These are phyloP conservation scores for Drosophila sp. DNA, from an alignment of 1,140 invertebrate genomes.

Conservation along the genomic window DNA sequence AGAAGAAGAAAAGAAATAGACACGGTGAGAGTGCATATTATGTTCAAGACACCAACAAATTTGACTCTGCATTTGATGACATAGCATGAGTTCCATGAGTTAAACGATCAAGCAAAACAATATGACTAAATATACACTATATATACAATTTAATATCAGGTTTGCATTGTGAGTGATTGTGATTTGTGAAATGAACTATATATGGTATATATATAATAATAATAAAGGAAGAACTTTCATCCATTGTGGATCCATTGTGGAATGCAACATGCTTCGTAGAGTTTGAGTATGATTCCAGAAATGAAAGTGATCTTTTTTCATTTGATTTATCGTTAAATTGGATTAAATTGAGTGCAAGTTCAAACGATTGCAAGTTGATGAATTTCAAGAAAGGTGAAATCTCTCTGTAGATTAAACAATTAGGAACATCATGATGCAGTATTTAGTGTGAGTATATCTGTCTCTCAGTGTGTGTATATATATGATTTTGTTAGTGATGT, in stretches of 20 bases:
- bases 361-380: background rate
- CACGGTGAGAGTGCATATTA: constrained; percentile 78
- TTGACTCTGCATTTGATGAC: constrained; percentile 11
- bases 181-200: background rate
- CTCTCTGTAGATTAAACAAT: constrained; percentile 55
- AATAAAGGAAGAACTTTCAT: background rate
- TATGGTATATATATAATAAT: too few species aligned
- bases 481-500: constrained; percentile 31
- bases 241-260: constrained; percentile 17
- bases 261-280: constrained; percentile 31
- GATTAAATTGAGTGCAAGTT: background rate
- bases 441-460: constrained; percentile 42
- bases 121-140: too few species aligned
- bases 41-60: constrained; percentile 59
- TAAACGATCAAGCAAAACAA: constrained; percentile 59
- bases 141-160: constrained; percentile 14
- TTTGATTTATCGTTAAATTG: background rate
- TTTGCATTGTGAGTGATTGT: constrained; percentile 9
- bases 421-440: constrained; percentile 49
- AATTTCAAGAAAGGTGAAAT: constrained; percentile 76
- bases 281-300: constrained; percentile 4
- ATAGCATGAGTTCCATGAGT: constrained; percentile 29
- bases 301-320: constrained; percentile 2
- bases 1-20: constrained; percentile 80
- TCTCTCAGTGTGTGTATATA: constrained; percentile 7